Conservation (phyloP, 2,113 vertebrate species). For the Melanostigma gelatinosum region DNA sequence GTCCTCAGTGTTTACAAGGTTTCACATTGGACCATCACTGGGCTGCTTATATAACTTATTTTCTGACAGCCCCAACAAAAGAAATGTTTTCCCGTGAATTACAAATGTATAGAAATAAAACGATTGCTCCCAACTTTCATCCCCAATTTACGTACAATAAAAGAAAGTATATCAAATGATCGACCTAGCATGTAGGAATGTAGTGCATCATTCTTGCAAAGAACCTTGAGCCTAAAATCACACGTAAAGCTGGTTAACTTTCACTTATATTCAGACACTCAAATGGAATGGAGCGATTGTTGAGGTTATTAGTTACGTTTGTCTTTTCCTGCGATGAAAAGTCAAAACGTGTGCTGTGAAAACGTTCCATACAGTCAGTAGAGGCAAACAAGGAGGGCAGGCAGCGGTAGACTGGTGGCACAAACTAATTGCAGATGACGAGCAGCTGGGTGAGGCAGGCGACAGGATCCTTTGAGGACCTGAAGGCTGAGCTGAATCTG, state of each 20-base stretch:
- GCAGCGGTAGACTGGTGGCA: neutral
- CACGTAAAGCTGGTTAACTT: neutral
- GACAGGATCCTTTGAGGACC: neutral
- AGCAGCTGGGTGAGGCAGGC: constrained; percentile 18
- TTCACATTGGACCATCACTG: neutral
- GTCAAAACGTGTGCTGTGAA: neutral
- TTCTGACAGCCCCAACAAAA: neutral
- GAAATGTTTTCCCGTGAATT: neutral
- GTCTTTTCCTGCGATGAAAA: neutral
- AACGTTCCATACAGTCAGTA: neutral
- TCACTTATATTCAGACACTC: neutral
- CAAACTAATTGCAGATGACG: constrained; percentile 18
- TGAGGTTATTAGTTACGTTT: constrained; percentile 10
- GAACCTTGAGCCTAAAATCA: neutral
- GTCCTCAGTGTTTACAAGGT: neutral
- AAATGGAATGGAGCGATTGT: neutral
- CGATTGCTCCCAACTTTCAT: neutral
- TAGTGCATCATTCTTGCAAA: too few relatives aligned
- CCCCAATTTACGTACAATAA: neutral
- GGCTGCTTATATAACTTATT: neutral
- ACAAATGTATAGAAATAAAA: neutral
- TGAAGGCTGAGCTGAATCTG: constrained; percentile 15
- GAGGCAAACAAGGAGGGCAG: neutral
- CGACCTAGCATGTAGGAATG: too few relatives aligned
- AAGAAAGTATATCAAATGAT: neutral